Base-by-base conservation (phyloP, 2,797 vertebrate genomes). In the Smutsia temminckii region DNA sequence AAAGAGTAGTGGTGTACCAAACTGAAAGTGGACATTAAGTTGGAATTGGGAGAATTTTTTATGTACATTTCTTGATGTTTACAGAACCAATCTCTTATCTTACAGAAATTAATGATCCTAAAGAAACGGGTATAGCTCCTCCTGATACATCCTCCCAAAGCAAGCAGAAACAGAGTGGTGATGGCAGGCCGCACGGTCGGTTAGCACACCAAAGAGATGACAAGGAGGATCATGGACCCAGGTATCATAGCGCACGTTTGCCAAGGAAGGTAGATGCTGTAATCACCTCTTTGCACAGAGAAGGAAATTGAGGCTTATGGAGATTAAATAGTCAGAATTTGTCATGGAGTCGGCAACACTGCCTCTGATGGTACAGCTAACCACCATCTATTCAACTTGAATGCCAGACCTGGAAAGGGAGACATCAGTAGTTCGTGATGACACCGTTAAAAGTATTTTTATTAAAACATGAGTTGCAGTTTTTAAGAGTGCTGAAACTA, bases 71-170 rank as follows among this genome's bases (percentile, higher is more conserved):
- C 25, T 97, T 97, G 88, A 95, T 66, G 57, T 51, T 77, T n/a
- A 21, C 17, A 40, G 63, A 74, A 49, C 34, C 7, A 20, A 25
- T 81, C n/a, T 78, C 71, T 81, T 93, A 20, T 88, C 91, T 97
- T 92, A 84, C 77, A 98, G 97, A 94, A 93, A 80, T 69, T 94
- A 83, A 89, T 72, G 81, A 94, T 71, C 79, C 87, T 95, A 96
- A 97, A 63, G 97, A 97, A 59, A 85, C 94, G 61, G 59, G 40
- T 27, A 14, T 40, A 11, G 85, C 8, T 32, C 20, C 21, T 92
- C 85, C 88, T 20, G 83, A 79, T 37, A n/a, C 42, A 53, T 34
- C 68, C 13, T 68, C 83, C 85, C 74, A 94, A 87, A 95, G 77
- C 17, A 77, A 97, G 81, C 96, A 97, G 77, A 98, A 97, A 18